These are phyloP conservation scores for Pyrocephalus nanus DNA, from an alignment of 2,797 vertebrate species.

Conservation along the genomic window DNA sequence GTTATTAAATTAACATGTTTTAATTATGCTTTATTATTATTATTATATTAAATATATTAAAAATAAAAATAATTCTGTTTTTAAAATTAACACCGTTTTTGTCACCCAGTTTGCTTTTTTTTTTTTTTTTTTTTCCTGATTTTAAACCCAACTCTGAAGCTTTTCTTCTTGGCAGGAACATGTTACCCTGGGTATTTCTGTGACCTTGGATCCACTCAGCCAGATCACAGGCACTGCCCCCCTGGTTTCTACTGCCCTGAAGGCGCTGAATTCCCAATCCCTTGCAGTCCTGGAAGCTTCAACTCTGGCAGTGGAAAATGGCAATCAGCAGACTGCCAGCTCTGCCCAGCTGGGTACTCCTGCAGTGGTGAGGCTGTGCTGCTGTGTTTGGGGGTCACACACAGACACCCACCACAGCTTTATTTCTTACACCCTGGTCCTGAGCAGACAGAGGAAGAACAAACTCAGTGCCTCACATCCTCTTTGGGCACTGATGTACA, in stretches of 20 bases:
- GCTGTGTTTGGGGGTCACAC: background rate
- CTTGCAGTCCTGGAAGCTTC: conserved; percentile 83
- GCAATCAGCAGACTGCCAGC: conserved; percentile 78
- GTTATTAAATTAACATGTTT: background rate
- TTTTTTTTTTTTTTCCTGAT: background rate
- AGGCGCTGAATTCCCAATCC: conserved; percentile 73
- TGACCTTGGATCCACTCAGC: conserved; percentile 77
- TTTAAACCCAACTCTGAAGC: background rate
- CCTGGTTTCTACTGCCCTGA: conserved; percentile 84
- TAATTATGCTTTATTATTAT: too few relatives aligned
- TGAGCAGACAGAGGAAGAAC: background rate
- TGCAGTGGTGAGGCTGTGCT: conserved; percentile 67
- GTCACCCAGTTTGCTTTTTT: background rate
- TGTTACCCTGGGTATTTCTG: conserved; percentile 86
- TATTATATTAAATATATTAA: background rate
- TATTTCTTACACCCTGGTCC: background rate
- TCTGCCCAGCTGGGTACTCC: conserved; percentile 80
- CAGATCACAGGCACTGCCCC: conserved; percentile 78
- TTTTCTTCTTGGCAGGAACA: conserved; percentile 65
- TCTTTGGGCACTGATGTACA: background rate
- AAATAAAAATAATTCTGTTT: background rate
- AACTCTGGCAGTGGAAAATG: conserved; percentile 74
- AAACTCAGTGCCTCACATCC: background rate
- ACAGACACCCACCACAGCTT: background rate
- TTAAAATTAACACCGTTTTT: background rate